These are phyloP conservation scores for Cryptotermes secundus DNA, from an alignment of 1,140 invertebrate species.

Conservation along the genomic window DNA sequence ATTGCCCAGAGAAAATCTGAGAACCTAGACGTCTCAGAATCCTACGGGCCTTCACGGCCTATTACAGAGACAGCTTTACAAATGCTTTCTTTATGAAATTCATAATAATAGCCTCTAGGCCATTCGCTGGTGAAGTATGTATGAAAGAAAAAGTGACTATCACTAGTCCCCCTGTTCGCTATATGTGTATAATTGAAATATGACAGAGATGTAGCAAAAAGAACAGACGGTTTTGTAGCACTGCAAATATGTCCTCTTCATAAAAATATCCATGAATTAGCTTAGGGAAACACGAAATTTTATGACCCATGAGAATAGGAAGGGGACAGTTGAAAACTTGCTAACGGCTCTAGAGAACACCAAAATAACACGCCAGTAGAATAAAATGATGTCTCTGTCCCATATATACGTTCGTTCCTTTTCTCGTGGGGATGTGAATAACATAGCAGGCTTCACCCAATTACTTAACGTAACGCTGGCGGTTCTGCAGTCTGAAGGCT, in stretches of 20 bases:
- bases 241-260: background rate
- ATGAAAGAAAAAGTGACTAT: too few relatives aligned
- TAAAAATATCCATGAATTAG: background rate
- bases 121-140: too few relatives aligned
- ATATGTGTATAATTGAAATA: background rate
- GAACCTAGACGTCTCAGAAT: too few relatives aligned
- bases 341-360: background rate
- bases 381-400: background rate
- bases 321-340: background rate
- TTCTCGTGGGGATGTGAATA: background rate
- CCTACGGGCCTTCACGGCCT: too few relatives aligned
- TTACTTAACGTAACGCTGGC: background rate
- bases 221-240: background rate
- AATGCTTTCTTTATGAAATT: too few relatives aligned
- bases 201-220: background rate
- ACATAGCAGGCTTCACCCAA: background rate
- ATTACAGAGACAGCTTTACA: too few relatives aligned
- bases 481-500: background rate
- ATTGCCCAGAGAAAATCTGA: too few relatives aligned
- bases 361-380: background rate
- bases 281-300: background rate
- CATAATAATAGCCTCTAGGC: too few relatives aligned
- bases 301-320: background rate
- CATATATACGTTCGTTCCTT: background rate
- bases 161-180: too few relatives aligned